phyloP scores from a whole-genome alignment of 2,888 invertebrate genomes.

The Arctia plantaginis region DNA sequence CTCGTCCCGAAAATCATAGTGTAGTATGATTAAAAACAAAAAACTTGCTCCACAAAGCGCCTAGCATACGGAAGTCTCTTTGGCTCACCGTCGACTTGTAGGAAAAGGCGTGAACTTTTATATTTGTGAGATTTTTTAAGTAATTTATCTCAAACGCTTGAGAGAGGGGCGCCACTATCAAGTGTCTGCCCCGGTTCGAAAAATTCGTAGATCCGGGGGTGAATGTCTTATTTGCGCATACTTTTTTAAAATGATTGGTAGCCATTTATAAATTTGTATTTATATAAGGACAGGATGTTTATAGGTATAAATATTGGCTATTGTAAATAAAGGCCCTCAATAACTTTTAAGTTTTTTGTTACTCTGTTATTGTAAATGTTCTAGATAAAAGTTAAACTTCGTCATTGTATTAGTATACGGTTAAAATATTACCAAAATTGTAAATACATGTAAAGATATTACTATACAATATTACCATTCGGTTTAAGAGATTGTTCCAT shows the following conservation, averaged over 20 bases:
- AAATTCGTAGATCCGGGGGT: too few species aligned
- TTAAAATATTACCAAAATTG: conserved; percentile 83
- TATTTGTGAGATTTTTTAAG: too few species aligned
- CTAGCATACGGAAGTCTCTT: too few species aligned
- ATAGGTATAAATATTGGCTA: conserved; percentile 61
- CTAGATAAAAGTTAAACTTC: conserved; percentile 75
- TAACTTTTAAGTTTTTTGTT: conserved; percentile 72
- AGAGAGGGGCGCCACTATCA: too few species aligned
- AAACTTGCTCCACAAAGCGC: too few species aligned
- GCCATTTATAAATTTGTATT: conserved; percentile 7
- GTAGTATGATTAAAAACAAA: too few species aligned
- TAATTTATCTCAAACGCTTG: too few species aligned
- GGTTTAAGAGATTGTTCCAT: conserved; percentile 84
- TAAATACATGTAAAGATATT: conserved; percentile 86
- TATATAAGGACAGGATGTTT: conserved; percentile 17
- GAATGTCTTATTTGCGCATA: too few species aligned
- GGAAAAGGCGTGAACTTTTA: too few species aligned
- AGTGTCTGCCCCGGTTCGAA: too few species aligned
- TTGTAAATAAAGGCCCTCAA: conserved; percentile 72
- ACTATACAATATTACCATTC: conserved; percentile 86
- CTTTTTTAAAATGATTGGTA: not conserved
- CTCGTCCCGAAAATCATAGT: too few species aligned
- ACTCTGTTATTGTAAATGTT: conserved; percentile 80
- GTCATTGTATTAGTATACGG: conserved; percentile 83
- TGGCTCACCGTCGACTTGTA: too few species aligned